Evolutionary conservation across 2,888 invertebrate genomes (phyloP).

Genomic region (Cryptosula pallasiana): DNA sequence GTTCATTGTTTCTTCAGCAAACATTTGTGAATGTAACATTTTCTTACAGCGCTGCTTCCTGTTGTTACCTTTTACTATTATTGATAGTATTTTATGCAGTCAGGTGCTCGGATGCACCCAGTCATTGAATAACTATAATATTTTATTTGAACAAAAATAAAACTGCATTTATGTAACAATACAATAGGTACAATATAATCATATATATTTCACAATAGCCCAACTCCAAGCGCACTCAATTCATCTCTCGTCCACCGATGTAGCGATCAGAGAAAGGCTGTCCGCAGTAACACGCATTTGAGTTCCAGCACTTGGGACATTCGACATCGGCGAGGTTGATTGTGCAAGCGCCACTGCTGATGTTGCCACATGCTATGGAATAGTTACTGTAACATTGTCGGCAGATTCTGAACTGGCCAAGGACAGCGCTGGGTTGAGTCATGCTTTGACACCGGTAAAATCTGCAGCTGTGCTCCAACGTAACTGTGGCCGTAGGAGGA

Average conservation of each 20-base stretch:
- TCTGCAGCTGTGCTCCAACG: not conserved
- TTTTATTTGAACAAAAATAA: too few relatives aligned
- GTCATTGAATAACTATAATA: too few relatives aligned
- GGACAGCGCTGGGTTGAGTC: not conserved
- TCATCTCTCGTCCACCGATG: not conserved
- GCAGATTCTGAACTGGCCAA: not conserved
- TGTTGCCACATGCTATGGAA: not conserved
- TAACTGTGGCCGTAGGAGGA: not conserved
- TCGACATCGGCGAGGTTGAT: not conserved
- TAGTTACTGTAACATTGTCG: not conserved
- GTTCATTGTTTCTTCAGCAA: too few relatives aligned
- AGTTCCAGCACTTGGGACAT: constrained; percentile 16
- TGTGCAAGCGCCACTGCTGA: not conserved
- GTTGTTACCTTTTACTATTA: too few relatives aligned
- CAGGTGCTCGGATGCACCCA: too few relatives aligned
- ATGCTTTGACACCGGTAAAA: constrained; percentile 6
- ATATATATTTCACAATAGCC: too few relatives aligned
- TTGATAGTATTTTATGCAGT: too few relatives aligned
- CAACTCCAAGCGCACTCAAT: too few relatives aligned
- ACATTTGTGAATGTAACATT: too few relatives aligned
- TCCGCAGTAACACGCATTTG: constrained; percentile 15
- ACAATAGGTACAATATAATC: too few relatives aligned
- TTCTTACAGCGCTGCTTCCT: too few relatives aligned
- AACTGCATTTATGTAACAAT: too few relatives aligned
- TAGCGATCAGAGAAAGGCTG: not conserved